These are phyloP conservation scores for Parthenolecanium corni DNA, from an alignment of 2,888 invertebrate genomes.

Conservation along the genomic window DNA sequence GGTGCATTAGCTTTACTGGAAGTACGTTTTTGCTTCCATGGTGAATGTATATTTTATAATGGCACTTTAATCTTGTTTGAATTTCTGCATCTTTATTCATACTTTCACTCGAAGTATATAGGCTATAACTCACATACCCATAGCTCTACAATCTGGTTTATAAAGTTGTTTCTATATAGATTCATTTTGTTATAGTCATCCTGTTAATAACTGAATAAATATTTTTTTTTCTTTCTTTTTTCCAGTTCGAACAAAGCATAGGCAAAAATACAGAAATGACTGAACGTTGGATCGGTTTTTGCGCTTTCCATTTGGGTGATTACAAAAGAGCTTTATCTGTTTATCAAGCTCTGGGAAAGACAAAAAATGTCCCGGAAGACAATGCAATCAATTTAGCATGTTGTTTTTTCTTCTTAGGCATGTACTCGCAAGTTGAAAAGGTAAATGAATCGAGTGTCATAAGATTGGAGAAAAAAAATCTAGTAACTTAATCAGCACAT, in stretches of 20 bases:
- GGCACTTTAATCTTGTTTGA: too few species aligned
- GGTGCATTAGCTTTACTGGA: conserved; percentile 88
- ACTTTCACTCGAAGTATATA: too few species aligned
- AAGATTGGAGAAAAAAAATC: too few species aligned
- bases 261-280: conserved; percentile 39
- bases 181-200: too few species aligned
- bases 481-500: too few species aligned
- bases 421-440: conserved; percentile 61
- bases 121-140: too few species aligned
- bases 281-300: conserved; percentile 86
- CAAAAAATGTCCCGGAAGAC: conserved; percentile 47
- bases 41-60: too few species aligned
- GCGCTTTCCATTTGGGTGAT: conserved; percentile 90
- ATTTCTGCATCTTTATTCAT: too few species aligned
- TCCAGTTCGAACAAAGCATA: conserved; percentile 34
- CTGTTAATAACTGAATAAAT: conserved; percentile 1
- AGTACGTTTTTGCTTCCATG: conserved; percentile 43
- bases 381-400: conserved; percentile 74
- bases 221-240: conserved; percentile 14
- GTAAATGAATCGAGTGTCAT: too few species aligned
- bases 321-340: conserved; percentile 69
- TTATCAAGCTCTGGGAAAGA: conserved; percentile 49
- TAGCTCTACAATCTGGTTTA: too few species aligned
- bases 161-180: too few species aligned
- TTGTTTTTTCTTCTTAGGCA: conserved; percentile 88